Base-by-base conservation (phyloP, 1,140 invertebrate species). In the Branchinecta lynchi region DNA sequence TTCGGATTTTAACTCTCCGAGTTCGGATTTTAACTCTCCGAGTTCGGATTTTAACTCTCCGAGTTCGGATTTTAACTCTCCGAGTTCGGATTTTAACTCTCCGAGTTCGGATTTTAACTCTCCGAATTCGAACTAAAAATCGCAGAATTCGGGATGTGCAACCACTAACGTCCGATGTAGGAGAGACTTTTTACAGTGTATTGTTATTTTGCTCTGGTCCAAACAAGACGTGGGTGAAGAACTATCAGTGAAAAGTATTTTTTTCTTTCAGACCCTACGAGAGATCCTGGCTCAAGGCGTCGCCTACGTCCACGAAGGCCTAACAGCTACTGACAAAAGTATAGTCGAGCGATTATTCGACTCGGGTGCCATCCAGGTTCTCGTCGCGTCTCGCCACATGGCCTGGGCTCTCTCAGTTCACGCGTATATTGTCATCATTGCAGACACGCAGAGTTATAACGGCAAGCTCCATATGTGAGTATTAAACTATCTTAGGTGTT, bases 361-460 rank as follows among this genome's bases (percentile, higher is more conserved):
- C 73, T 89, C 87, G 15, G 93, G 92, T 6, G 95, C 95, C 0
- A 88, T 98, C 66, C 96, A 99, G 80, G 81, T 43, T 44, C 87
- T 93, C 66, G 93, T 99, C 0, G 90, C 83, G 0, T 93, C 93
- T 0, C 82, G 90, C 15, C 91, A 90, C 76, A 84, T 99, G 7
- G 93, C 92, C 75, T 99, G 93, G 90, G 89, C 87, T 46, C 83
- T 98, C 66, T 88, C 87, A 45, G 89, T 97, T 44, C 85, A 85
- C 67, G 86, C 92, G 0, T 92, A 98, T 79, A 84, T 99, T 17
- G 93, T 95, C 0, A 86, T 99, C 44, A 89, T 99, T 17, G 97
- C 98, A 87, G 97, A 99, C 76, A 98, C 96, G 0, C 94, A 98
- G 77, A 85, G 86, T 73, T 99, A 99, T 79, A 96, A 99, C 80